Evolutionary conservation across 2,888 invertebrate genomes (phyloP).

Genomic region (Pecten maximus): DNA sequence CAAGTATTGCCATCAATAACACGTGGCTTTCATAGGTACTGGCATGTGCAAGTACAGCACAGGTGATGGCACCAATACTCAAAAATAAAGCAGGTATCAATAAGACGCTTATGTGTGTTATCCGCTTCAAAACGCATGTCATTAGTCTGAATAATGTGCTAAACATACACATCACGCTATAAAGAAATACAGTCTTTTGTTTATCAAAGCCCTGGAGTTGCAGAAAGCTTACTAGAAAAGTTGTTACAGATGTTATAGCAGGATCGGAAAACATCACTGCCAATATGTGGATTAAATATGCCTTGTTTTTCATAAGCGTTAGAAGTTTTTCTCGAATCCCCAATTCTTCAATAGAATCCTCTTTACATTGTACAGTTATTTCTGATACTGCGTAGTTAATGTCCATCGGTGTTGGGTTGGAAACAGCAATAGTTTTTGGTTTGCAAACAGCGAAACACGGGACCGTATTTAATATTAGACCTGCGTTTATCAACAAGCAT

Average conservation of each 20-base stretch:
- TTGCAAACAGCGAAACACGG: slow-evolving; percentile 3
- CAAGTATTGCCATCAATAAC: slow-evolving; percentile 20
- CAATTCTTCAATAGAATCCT: neutral
- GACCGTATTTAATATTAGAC: slow-evolving; percentile 39
- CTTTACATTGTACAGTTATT: neutral
- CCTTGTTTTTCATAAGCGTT: slow-evolving; percentile 36
- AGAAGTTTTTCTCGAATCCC: slow-evolving; percentile 26
- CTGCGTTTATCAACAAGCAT: slow-evolving; percentile 42
- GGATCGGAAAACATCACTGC: slow-evolving; percentile 30
- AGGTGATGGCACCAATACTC: neutral
- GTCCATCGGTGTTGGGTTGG: neutral
- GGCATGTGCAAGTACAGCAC: neutral
- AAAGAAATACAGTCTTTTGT: slow-evolving; percentile 40
- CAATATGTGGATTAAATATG: slow-evolving; percentile 37
- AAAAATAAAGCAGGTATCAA: slow-evolving; percentile 39
- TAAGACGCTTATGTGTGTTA: slow-evolving; percentile 38
- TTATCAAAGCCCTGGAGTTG: slow-evolving; percentile 44
- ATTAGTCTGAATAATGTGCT: slow-evolving; percentile 38
- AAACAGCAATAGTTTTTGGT: neutral
- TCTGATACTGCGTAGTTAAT: neutral
- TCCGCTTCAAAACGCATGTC: slow-evolving; percentile 42
- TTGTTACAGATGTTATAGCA: slow-evolving; percentile 36
- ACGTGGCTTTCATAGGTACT: neutral
- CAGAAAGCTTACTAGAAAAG: slow-evolving; percentile 48
- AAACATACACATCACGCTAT: neutral